A percentile compares a stretch with the other conserved stretches of the same genome.
These are phyloP conservation scores for Dicycla oo DNA, from an alignment of 2,888 invertebrate genomes.

Conservation along the genomic window DNA sequence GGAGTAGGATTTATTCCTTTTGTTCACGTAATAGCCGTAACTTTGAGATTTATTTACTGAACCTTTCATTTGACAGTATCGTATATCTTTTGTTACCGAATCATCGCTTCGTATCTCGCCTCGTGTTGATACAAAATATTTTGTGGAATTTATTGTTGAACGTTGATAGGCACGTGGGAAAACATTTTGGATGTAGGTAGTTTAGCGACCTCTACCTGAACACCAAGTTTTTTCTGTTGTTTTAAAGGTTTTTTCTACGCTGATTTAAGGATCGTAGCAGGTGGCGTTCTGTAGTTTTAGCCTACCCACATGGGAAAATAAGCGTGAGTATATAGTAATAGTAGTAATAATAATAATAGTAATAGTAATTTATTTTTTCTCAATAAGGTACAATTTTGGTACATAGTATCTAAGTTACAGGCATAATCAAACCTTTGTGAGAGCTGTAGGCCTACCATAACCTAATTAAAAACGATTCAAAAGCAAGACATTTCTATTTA, in stretches of 20 bases:
- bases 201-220: conserved; percentile 1
- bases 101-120: conserved; percentile 23
- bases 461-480: too few species aligned
- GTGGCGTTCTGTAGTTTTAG: too few species aligned
- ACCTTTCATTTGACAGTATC: conserved; percentile 65
- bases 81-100: conserved; percentile 47
- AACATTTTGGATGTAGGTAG: neutral
- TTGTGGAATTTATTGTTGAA: conserved; percentile 31
- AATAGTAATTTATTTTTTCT: too few species aligned
- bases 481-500: too few species aligned
- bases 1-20: conserved; percentile 67
- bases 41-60: conserved; percentile 64
- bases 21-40: conserved; percentile 65
- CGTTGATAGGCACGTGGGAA: neutral
- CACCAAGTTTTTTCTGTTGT: neutral
- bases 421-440: too few species aligned
- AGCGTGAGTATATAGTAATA: too few species aligned
- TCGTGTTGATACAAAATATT: conserved; percentile 35
- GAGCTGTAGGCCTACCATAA: too few species aligned
- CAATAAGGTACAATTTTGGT: too few species aligned
- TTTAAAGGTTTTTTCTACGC: neutral
- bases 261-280: too few species aligned
- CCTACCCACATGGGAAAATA: too few species aligned
- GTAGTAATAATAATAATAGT: too few species aligned
- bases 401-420: too few species aligned